Evolutionary conservation across 2,888 invertebrate species (phyloP), one percentile per base, ranked within the genome.

Genomic region (Caenorhabditis imperialis): DNA sequence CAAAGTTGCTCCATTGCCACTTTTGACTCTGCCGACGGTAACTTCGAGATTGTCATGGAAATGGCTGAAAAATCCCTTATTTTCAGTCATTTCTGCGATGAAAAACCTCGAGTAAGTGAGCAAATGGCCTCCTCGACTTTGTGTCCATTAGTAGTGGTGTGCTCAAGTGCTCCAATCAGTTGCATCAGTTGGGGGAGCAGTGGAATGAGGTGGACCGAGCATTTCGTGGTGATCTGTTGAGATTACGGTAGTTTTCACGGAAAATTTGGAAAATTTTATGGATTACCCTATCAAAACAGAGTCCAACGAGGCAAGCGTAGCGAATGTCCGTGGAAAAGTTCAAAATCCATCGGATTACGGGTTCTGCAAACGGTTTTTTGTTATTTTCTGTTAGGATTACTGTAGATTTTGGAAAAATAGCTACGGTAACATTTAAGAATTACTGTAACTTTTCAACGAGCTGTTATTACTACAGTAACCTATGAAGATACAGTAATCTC

Each of bases 221-320:
- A 77, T 53, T 65, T 67, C 33, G 44, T 12, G 7, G 75, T 55
- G 42, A 79, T 75, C 74, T 75, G 58, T 8, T 22, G 10, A 7
- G 30, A 30, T 27, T 55, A 20, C 40, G 30, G 12, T 48, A 27
- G 14, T 45, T 45, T 16, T 48, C n/a, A n/a, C n/a, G n/a, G n/a
- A n/a, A n/a, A n/a, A n/a, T n/a, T n/a, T n/a, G n/a, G n/a, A n/a
- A n/a, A n/a, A n/a, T n/a, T n/a, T n/a, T n/a, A n/a, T n/a, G n/a
- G n/a, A n/a, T 61, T n/a, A 84, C 82, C 44, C 75, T 54, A 51
- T 79, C 81, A 6, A 85, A 73, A 14, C 81, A 63, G 22, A 76
- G 72, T 3, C 82, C 72, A 3, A 80, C 75, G 4, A 63, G 33
- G 10, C 47, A 23, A 1, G 76, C 55, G 48, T 60, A 80, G 5